Evolutionary conservation across 1,140 invertebrate species (phyloP), one percentile per base, ranked within the genome.

Genomic region (Mya arenaria): DNA sequence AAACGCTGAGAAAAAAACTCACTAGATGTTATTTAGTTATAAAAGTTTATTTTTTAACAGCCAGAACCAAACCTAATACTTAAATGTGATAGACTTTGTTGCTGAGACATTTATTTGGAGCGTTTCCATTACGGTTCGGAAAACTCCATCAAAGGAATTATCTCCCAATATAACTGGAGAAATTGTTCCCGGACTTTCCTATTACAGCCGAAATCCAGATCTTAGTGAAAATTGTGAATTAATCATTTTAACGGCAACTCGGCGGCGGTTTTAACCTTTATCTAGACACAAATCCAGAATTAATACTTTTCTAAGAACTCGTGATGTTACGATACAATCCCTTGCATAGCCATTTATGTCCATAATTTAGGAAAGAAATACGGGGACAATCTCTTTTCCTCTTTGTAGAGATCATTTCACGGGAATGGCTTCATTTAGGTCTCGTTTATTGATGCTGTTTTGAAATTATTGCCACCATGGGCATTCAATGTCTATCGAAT

Each of bases 281-380:
- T 75, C 58, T 63, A 48, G 39, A 28, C 58, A 23, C 25, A 41
- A 75, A 62, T 75, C 58, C 60, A 10, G 23, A 13, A 28, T 39
- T 75, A 75, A 75, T 65, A 58, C 44, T 58, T 13, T 17, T 75
- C 52, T 75, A 75, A 75, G 73, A 65, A 23, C 17, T 37, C 23
- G 34, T 75, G 73, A 75, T 75, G 41, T 41, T 4, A 13, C 0
- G 73, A 75, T 75, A 75, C 55, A 6, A 19, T 0, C 73, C 60
- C 62, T 37, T 23, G 28, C n/a, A 19, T 34, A 19, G 4, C 13
- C 25, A 19, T 32, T 65, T 19, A 34, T 3, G 62, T 34, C 23
- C 37, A 65, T 65, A 58, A 75, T 75, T 75, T 41, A 75, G 25
- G 39, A 25, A 19, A 41, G 32, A 48, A 62, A 52, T 55, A 17